These are phyloP conservation scores for Echinops telfairi DNA, from an alignment of 2,113 vertebrate species.

Conservation along the genomic window DNA sequence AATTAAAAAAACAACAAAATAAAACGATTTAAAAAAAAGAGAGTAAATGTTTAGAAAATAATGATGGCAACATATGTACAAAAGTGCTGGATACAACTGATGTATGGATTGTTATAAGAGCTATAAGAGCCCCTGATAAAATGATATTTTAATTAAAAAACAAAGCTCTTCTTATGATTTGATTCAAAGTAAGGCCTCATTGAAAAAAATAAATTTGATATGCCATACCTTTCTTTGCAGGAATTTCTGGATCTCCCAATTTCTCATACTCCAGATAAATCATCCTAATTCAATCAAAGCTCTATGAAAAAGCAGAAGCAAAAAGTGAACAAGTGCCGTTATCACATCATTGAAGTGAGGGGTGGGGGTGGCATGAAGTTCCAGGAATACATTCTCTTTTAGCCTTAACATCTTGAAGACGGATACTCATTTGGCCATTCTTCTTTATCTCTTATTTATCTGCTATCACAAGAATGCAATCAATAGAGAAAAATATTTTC, in stretches of 20 bases:
- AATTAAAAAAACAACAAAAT: too few species aligned
- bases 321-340: not conserved
- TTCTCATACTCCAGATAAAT: not conserved
- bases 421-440: not conserved
- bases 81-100: too few species aligned
- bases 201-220: not conserved
- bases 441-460: constrained; percentile 45
- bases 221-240: not conserved
- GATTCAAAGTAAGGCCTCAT: not conserved
- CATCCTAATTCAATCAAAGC: not conserved
- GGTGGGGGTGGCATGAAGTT: not conserved
- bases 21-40: too few species aligned
- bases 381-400: not conserved
- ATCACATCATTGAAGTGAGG: not conserved
- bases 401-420: constrained; percentile 11
- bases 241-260: not conserved
- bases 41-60: too few species aligned
- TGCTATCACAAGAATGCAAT: constrained; percentile 4
- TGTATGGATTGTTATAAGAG: too few species aligned
- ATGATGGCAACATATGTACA: too few species aligned
- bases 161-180: not conserved
- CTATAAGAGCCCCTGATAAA: too few species aligned
- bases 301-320: not conserved
- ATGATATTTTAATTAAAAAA: not conserved
- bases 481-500: constrained; percentile 60